Evolutionary conservation across 2,113 vertebrate species (phyloP), one percentile per base, ranked within the genome.

Genomic region (Formicarius rufipectus): DNA sequence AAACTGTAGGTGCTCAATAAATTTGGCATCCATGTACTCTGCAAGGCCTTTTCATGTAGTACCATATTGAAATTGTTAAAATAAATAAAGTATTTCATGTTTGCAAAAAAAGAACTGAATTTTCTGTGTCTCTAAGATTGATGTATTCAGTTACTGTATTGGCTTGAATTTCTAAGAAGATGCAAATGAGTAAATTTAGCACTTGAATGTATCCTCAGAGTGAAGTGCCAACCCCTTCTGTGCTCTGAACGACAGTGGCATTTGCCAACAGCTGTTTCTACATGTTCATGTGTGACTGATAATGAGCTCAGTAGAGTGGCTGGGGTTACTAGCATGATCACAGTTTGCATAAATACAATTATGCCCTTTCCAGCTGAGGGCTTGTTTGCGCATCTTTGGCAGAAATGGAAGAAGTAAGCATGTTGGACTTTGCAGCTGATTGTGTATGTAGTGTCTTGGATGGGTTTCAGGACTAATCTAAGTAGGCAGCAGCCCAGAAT

Each of bases 401-500:
- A 87, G 66, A 85, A 49, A 31, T n/a, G 50, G 25, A 27, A 27
- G 66, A 63, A 87, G 84, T 33, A 63, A 84, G 45, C 11, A 1
- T 33, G 64, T 60, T 16, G 62, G 78, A 68, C 87, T 93, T 87
- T 53, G 40, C 81, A 82, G 69, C 53, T 94, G 77, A 63, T 84
- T 68, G 9, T 39, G 77, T 78, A 72, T 92, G 39, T 93, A 72
- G 82, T 49, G 53, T 79, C 44, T 53, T 95, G 82, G 78, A 76
- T 79, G 85, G 27, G 19, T 90, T 93, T 92, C 64, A 88, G 92
- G 37, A 50, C 49, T 86, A 90, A 94, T 93, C 74, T 66, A 53
- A 91, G 45, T 24, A 90, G 85, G 88, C 94, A 94, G 74, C 58
- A 91, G 74, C 84, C 75, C 78, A 90, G 85, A 78, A 75, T 94